phyloP scores from a whole-genome alignment of 2,888 invertebrate species.

The Watsonalla cultraria region DNA sequence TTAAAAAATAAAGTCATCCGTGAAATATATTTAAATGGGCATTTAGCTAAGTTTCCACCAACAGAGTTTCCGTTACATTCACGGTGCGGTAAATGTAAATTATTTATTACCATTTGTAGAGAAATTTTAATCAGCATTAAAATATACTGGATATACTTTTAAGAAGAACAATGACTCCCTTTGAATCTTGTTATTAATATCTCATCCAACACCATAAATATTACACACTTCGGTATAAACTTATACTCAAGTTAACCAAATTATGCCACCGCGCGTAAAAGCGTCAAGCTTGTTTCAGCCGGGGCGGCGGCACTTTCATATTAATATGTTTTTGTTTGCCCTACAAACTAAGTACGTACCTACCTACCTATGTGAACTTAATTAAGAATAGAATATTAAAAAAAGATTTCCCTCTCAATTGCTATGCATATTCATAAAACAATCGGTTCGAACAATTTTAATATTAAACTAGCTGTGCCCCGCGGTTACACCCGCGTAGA shows the following conservation, averaged over 20 bases:
- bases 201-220: no score
- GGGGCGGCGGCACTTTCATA: background rate
- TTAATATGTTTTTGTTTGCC: background rate
- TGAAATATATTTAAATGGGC: background rate
- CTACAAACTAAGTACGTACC: background rate
- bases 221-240: no score
- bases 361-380: no score
- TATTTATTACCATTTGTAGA: background rate
- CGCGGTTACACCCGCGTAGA: no score
- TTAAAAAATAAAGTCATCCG: background rate
- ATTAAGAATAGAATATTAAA: no score
- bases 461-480: no score
- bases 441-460: no score
- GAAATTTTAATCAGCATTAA: background rate
- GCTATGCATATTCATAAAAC: no score
- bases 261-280: conserved; percentile 1
- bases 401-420: no score
- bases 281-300: background rate
- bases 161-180: background rate
- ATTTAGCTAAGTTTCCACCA: background rate
- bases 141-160: background rate
- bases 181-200: background rate
- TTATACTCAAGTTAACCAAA: background rate
- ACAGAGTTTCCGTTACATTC: background rate
- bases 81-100: background rate